Conservation (phyloP, 2,797 vertebrate genomes). For the Phalanger gymnotis region DNA sequence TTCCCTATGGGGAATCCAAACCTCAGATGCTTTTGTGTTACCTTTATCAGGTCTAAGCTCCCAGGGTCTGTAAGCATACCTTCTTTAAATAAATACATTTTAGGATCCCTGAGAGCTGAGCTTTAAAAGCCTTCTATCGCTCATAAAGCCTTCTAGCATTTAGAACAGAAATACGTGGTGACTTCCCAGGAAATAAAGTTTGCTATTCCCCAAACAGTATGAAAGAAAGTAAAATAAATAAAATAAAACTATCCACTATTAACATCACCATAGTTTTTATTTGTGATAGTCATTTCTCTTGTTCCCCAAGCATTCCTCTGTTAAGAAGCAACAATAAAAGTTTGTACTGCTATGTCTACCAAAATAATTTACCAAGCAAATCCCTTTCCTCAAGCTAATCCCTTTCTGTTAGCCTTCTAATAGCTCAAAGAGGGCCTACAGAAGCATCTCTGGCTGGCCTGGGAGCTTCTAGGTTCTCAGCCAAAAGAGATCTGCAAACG, state of each 20-base stretch:
- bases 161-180: slow-evolving; percentile 28
- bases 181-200: slow-evolving; percentile 51
- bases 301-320: neutral
- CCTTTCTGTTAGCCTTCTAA: neutral
- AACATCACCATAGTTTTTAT: neutral
- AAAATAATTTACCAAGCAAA: slow-evolving; percentile 2
- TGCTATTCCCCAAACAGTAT: neutral
- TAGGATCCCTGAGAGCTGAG: slow-evolving; percentile 55
- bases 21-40: slow-evolving; percentile 27
- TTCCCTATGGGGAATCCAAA: slow-evolving; percentile 59
- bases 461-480: neutral
- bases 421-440: neutral
- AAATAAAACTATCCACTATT: neutral
- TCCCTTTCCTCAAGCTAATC: neutral
- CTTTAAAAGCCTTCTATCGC: slow-evolving; percentile 60
- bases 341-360: neutral
- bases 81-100: slow-evolving; percentile 60
- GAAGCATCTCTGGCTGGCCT: neutral
- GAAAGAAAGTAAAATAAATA: slow-evolving; percentile 48
- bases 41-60: slow-evolving; percentile 58
- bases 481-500: neutral
- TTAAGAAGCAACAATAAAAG: neutral
- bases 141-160: slow-evolving; percentile 56
- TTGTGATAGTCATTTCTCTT: neutral
- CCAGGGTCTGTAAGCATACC: slow-evolving; percentile 65